Base-by-base conservation (phyloP, 2,113 vertebrate genomes). In the Forbesichthys papilliferus region DNA sequence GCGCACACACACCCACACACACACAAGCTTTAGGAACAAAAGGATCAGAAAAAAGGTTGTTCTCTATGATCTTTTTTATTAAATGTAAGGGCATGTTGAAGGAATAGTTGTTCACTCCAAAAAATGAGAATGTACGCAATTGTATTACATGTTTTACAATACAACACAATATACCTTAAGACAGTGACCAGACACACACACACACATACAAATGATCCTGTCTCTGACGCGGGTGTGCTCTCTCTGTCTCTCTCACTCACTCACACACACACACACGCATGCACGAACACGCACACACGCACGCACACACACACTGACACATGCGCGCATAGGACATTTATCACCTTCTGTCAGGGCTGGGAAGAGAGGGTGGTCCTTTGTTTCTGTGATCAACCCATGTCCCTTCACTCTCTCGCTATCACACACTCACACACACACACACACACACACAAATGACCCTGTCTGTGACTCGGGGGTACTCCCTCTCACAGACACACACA, bases 381-480 rank as follows among this genome's bases (percentile, higher is more conserved):
- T 85, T 66, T 48, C 71, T 63, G 49, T 61, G 16, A 79, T 66
- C 68, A 75, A 66, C 61, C 52, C 13, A 49, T 61, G 59, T 46
- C 64, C 62, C 69, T 81, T 84, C 68, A 63, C 54, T 48, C 59
- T 18, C 53, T 59, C 49, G 12, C 46, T 34, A 8, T 33, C 52
- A 16, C 48, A 67, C 61, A 65, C 62, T 36, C 58, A 46, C 63
- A 66, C 74, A 67, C 46, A 70, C 16, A 73, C 66, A 36, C 78
- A 59, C 74, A 67, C 46, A 70, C 16, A 73, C 66, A 36, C 78
- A 59, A 81, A 82, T 81, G 83, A 85, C 76, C 82, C 67, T n/a
- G 13, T 67, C 59, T 77, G 48, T 80, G 81, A 84, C 81, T 77
- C 20, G 8, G 53, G 61, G 77, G 61, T 74, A 13, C 64, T 58